Base-by-base conservation (phyloP, 2,888 invertebrate genomes). In the Periphyllus acericola region DNA sequence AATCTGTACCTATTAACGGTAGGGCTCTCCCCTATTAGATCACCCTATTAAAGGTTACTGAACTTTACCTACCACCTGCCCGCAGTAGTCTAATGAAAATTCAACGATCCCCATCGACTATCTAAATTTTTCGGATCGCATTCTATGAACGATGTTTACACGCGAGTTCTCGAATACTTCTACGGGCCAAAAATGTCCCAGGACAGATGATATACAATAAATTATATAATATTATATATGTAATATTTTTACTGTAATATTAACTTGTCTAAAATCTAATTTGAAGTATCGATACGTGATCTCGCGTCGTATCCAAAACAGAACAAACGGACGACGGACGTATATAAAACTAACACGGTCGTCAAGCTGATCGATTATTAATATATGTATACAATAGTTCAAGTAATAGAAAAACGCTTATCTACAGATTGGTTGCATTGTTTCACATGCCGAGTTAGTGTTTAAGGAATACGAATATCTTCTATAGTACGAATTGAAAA, bases 41-140 rank as follows among this genome's bases (percentile, higher is more conserved):
- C 52, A 72, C 52, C 72, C 72, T n/a, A 19, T 71, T 5, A 14
- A 72, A 32, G 82, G 82, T 83, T 52, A 72, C 72, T 72, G 82
- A 83, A 83, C 82, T 82, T 60, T 5, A 71, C 17, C 17, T 32
- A 72, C 72, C 82, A 72, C 55, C 82, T 83, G 72, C 82, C 34
- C 3, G 25, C 19, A n/a, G n/a, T 21, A 19, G 19, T 25, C 32
- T n/a, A 72, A 83, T 72, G n/a, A n/a, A 83, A 72, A 83, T 55
- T 72, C n/a, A 55, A 34, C 46, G 25, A 36, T 72, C 82, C 40
- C 72, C 68, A 40, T 52, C 34, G 71, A 25, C 71, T 14, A 46
- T 82, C 52, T 25, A 52, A 11, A 71, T 68, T 68, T 29, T 36
- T 80, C 66, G n/a, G n/a, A 66, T 68, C 14, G 36, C 34, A 19